These are phyloP conservation scores for Ischnus inquisitorius DNA, from an alignment of 2,888 invertebrate genomes.

Conservation along the genomic window DNA sequence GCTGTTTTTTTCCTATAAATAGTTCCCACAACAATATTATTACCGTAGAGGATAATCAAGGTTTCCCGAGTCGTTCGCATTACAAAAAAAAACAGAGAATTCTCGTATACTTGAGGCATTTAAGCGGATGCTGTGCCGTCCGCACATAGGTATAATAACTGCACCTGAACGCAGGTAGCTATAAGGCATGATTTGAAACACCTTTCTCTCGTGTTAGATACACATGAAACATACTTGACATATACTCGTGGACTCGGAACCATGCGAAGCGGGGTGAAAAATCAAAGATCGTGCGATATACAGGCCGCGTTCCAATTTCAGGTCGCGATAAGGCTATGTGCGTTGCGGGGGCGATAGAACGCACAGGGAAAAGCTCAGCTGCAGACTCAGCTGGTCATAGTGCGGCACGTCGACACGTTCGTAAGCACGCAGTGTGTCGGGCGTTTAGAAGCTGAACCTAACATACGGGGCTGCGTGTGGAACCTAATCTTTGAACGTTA, in stretches of 20 bases:
- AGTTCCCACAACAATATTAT: background rate
- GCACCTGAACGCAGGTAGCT: conserved; percentile 25
- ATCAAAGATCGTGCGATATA: conserved; percentile 63
- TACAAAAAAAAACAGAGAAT: background rate
- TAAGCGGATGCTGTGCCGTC: background rate
- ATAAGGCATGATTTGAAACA: conserved; percentile 45
- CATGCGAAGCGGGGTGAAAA: conserved; percentile 46
- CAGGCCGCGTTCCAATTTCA: conserved; percentile 65
- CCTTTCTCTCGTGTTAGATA: conserved; percentile 56
- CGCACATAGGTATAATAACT: background rate
- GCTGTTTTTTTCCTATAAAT: background rate
- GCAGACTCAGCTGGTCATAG: conserved; percentile 36
- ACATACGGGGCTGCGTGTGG: conserved; percentile 18
- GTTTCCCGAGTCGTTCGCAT: background rate
- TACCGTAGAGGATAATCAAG: background rate
- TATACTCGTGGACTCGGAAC: conserved; percentile 18
- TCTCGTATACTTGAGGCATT: conserved; percentile 9
- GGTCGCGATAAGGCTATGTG: conserved; percentile 44
- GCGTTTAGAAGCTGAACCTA: conserved; percentile 13
- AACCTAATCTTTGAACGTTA: conserved; percentile 53
- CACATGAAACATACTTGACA: background rate
- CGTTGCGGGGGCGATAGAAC: conserved; percentile 27
- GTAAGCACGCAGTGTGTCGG: background rate
- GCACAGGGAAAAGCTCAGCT: conserved; percentile 60
- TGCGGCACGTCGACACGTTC: conserved; percentile 44